Evolutionary conservation across 35 echinoderm and acorn worm species (phyloP).

Genomic region (Eucidaris tribuloides): DNA sequence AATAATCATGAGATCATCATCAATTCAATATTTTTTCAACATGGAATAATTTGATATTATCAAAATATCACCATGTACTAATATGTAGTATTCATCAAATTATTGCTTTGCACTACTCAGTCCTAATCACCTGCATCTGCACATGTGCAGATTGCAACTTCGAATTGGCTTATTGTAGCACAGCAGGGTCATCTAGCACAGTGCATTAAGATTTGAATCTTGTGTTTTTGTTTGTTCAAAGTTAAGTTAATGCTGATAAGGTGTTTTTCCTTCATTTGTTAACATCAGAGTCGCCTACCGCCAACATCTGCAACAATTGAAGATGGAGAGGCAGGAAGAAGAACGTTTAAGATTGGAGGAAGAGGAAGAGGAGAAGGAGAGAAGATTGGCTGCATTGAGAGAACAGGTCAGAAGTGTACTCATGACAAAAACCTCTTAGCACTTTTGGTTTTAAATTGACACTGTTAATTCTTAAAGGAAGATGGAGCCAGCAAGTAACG

Average conservation of each 20-base stretch:
- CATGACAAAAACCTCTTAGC: neutral
- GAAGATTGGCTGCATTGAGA: slow-evolving; percentile 72
- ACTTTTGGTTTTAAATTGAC: neutral
- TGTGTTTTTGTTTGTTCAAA: neutral
- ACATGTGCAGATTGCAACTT: too few relatives aligned
- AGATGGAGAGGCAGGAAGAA: slow-evolving; percentile 35
- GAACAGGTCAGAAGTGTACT: slow-evolving; percentile 45
- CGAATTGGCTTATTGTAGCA: too few relatives aligned
- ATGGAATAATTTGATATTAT: too few relatives aligned
- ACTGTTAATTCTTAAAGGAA: neutral
- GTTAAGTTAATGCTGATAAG: neutral
- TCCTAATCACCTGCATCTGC: too few relatives aligned
- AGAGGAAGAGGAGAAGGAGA: slow-evolving; percentile 75
- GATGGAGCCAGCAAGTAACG: too few relatives aligned
- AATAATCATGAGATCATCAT: too few relatives aligned
- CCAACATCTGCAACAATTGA: slow-evolving; percentile 29
- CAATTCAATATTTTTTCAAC: too few relatives aligned
- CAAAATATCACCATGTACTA: too few relatives aligned
- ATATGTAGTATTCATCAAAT: too few relatives aligned
- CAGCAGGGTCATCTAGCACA: neutral
- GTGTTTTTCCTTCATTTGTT: neutral
- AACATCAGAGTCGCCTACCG: slow-evolving; percentile 57
- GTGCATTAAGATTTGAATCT: too few relatives aligned
- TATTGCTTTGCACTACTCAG: too few relatives aligned
- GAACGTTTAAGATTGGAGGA: slow-evolving; percentile 40